Conservation (phyloP, 23 tunicate species). For the Styela plicata region DNA sequence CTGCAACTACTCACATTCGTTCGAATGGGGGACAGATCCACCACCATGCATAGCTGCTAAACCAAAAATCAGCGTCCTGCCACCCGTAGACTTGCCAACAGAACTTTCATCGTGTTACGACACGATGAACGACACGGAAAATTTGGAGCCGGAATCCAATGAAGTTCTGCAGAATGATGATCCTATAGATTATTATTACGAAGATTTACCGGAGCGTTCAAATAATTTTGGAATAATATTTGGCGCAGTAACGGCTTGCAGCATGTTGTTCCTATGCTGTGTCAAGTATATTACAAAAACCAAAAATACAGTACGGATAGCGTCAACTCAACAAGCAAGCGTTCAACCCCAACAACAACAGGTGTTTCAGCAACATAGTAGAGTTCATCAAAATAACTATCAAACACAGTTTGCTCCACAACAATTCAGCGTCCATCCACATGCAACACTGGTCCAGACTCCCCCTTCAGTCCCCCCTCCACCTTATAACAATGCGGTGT, state of each 20-base stretch:
- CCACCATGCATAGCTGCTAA: constrained; percentile 53
- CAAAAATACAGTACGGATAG: not conserved
- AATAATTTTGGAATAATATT: not conserved
- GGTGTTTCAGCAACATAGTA: too few species aligned
- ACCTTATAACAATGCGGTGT: not conserved
- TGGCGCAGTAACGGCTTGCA: not conserved
- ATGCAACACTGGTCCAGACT: not conserved
- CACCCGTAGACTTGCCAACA: not conserved
- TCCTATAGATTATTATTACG: not conserved
- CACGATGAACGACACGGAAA: not conserved
- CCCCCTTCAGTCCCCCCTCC: constrained; percentile 3
- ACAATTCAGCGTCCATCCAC: not conserved
- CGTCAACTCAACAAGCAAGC: not conserved
- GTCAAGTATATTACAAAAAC: not conserved
- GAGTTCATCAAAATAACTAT: too few species aligned
- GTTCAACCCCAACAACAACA: not conserved
- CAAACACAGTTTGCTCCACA: not conserved
- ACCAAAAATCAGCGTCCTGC: not conserved
- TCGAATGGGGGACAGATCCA: constrained; percentile 52
- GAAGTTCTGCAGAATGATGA: not conserved
- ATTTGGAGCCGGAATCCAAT: not conserved
- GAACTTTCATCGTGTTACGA: not conserved
- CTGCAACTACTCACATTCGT: constrained; percentile 33
- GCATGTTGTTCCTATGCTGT: not conserved
- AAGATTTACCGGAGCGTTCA: not conserved